Evolutionary conservation across 1,140 invertebrate species (phyloP).

Genomic region (Bombus ignitus): DNA sequence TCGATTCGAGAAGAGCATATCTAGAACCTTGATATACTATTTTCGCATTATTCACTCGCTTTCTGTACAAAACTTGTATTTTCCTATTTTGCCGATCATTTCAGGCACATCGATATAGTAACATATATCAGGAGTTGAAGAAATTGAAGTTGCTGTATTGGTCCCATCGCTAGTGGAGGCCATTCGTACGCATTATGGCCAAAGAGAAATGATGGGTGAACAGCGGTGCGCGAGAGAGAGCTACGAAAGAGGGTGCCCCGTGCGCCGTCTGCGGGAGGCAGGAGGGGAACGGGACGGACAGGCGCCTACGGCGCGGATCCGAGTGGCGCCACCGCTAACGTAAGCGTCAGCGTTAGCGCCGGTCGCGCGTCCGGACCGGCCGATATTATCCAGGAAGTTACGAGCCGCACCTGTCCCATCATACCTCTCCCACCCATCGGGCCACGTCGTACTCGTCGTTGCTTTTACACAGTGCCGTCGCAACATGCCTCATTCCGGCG

Average conservation of each 20-base stretch:
- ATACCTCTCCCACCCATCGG: constrained; percentile 55
- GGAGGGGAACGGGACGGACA: constrained; percentile 56
- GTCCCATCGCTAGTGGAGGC: constrained; percentile 20
- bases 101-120: no score
- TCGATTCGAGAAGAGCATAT: no score
- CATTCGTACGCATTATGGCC: constrained; percentile 48
- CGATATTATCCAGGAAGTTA: constrained; percentile 74
- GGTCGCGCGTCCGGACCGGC: constrained; percentile 65
- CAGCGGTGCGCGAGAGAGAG: neutral
- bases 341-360: constrained; percentile 68
- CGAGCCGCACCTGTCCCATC: constrained; percentile 71
- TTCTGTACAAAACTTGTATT: no score
- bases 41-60: no score
- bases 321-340: constrained; percentile 70
- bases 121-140: no score
- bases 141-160: neutral
- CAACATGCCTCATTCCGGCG: constrained; percentile 24
- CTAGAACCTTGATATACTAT: no score
- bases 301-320: constrained; percentile 67
- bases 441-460: constrained; percentile 29
- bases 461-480: constrained; percentile 61
- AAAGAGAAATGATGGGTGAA: constrained; percentile 56
- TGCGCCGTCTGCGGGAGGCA: neutral
- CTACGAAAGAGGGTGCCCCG: neutral
- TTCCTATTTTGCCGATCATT: no score